Percentiles rank a stretch among this genome's conserved stretches.
Evolutionary conservation across 2,797 vertebrate species (phyloP).

Genomic region (Ctenopoma multispine): DNA sequence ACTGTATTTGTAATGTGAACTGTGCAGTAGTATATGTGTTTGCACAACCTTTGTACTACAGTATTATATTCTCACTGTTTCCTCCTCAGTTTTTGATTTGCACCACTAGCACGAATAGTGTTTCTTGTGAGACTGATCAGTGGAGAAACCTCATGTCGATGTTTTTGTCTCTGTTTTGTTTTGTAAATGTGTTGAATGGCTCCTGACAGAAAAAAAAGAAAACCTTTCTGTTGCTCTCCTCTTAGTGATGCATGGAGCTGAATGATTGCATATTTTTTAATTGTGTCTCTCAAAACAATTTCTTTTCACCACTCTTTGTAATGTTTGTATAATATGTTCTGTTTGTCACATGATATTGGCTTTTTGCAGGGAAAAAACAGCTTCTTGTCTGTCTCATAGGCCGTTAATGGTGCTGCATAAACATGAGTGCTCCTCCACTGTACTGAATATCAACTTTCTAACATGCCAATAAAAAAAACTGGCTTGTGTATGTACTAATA

Average conservation of each 20-base stretch:
- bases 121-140: conserved; percentile 11
- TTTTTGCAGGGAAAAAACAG: conserved; percentile 48
- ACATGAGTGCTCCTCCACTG: conserved; percentile 42
- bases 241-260: neutral
- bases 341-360: conserved; percentile 62
- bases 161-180: conserved; percentile 5
- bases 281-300: conserved; percentile 23
- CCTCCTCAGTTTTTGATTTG: conserved; percentile 18
- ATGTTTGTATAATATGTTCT: conserved; percentile 61
- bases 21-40: conserved; percentile 17
- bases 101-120: conserved; percentile 19
- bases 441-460: conserved; percentile 64
- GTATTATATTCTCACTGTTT: conserved; percentile 41
- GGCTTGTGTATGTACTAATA: neutral
- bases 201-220: neutral
- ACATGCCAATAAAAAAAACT: conserved; percentile 76
- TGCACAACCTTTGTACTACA: conserved; percentile 34
- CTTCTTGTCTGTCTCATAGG: conserved; percentile 61
- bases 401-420: conserved; percentile 78
- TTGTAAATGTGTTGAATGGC: conserved; percentile 24
- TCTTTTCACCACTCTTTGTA: conserved; percentile 68
- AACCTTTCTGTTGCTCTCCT: neutral
- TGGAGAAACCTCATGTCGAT: conserved; percentile 9
- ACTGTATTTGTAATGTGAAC: conserved; percentile 56
- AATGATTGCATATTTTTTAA: conserved; percentile 2